These are phyloP conservation scores for Hetaerina americana DNA, from an alignment of 1,140 invertebrate genomes.

Conservation along the genomic window DNA sequence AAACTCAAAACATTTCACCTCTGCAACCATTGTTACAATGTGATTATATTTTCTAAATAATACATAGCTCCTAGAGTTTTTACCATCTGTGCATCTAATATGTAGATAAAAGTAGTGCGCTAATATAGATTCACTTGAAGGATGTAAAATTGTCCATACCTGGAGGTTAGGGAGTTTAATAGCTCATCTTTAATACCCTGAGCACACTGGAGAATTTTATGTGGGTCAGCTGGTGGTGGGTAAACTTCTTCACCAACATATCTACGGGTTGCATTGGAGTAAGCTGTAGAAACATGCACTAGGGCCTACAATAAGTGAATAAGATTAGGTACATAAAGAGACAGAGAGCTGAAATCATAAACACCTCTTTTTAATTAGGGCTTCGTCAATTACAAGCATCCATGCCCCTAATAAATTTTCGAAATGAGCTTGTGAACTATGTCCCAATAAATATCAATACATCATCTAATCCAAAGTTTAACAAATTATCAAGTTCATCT, in stretches of 20 bases:
- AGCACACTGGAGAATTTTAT: constrained; percentile 43
- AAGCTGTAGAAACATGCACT: constrained; percentile 78
- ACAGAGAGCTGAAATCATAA: too few species aligned
- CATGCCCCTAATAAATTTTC: too few species aligned
- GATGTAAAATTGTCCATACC: constrained; percentile 25
- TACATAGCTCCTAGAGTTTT: not conserved
- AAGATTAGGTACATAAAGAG: not conserved
- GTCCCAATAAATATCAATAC: too few species aligned
- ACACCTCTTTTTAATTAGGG: too few species aligned
- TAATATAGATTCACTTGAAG: constrained; percentile 23
- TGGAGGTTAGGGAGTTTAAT: constrained; percentile 37
- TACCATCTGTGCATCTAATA: not conserved
- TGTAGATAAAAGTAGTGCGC: not conserved
- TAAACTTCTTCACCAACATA: constrained; percentile 61
- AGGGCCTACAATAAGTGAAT: constrained; percentile 41
- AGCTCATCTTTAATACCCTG: constrained; percentile 43
- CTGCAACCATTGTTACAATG: too few species aligned
- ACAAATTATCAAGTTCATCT: too few species aligned
- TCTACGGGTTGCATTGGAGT: constrained; percentile 62
- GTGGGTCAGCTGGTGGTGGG: constrained; percentile 46
- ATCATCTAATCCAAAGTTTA: too few species aligned
- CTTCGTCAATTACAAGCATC: too few species aligned
- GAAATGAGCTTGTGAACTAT: too few species aligned
- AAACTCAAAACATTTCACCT: too few species aligned
- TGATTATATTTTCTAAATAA: not conserved